Conservation (phyloP, 2,113 vertebrate species). For the Pica pica region DNA sequence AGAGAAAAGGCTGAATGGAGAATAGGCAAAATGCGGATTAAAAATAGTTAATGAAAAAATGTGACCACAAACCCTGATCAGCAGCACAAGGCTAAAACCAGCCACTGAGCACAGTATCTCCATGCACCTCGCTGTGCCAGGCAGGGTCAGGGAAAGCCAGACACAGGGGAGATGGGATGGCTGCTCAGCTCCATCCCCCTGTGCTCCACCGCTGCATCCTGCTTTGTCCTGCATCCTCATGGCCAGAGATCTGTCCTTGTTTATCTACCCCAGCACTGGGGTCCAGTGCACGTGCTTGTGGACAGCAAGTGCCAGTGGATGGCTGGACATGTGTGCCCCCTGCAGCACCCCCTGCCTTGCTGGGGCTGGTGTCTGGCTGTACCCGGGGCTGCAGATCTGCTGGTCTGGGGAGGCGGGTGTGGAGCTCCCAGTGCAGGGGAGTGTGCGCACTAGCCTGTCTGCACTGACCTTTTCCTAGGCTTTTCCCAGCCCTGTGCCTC, state of each 20-base stretch:
- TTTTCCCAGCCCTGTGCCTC: neutral
- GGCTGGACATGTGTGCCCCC: neutral
- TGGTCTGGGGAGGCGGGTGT: neutral
- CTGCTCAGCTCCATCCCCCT: accelerated
- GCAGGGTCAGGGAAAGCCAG: neutral
- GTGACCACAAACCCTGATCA: neutral
- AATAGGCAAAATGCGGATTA: constrained; percentile 43
- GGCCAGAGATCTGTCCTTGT: neutral
- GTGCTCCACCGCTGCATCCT: neutral
- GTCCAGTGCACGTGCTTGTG: neutral
- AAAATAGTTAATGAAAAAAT: constrained; percentile 59
- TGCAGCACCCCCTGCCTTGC: accelerated
- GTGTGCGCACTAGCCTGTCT: neutral
- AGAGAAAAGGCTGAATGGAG: neutral
- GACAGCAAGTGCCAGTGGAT: accelerated
- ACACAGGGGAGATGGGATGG: neutral
- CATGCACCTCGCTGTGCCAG: neutral
- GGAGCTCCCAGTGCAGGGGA: neutral
- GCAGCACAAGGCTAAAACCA: neutral
- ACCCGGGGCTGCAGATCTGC: neutral
- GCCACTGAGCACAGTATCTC: neutral
- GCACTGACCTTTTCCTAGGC: constrained; percentile 18
- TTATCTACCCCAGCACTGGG: neutral
- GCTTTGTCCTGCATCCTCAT: neutral
- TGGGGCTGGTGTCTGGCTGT: neutral